phyloP scores from a whole-genome alignment of 1,140 invertebrate genomes.

The Rhopalosiphum maidis region DNA sequence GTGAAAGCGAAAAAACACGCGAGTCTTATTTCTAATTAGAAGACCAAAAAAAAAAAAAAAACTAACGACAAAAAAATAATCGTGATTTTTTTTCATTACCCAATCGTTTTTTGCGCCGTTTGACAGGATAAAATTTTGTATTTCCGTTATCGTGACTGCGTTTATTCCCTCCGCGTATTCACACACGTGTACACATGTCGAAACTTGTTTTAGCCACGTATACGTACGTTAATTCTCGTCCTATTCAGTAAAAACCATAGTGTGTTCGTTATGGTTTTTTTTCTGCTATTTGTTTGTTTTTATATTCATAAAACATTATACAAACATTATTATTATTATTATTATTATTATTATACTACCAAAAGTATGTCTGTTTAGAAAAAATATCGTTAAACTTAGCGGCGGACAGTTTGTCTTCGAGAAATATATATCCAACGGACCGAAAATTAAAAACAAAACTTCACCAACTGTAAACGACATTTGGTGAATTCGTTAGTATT shows the following conservation, averaged over 20 bases:
- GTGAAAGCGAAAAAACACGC: not conserved
- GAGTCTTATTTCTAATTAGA: constrained; percentile 49
- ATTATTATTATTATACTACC: not conserved
- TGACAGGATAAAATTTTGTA: not conserved
- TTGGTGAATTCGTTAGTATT: constrained; percentile 51
- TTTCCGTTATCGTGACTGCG: constrained; percentile 44
- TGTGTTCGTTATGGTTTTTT: constrained; percentile 33
- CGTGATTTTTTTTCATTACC: constrained; percentile 23
- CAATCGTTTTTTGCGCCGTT: not conserved
- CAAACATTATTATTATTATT: not conserved
- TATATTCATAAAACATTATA: not conserved
- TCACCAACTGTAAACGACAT: constrained; percentile 50
- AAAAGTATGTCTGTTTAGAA: not conserved
- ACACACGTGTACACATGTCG: not conserved
- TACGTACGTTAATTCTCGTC: not conserved
- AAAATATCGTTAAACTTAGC: constrained; percentile 39
- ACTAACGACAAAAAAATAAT: not conserved
- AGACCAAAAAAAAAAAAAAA: not conserved
- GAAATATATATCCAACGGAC: constrained; percentile 37
- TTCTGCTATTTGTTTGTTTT: not conserved
- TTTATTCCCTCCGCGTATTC: not conserved
- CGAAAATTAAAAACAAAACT: constrained; percentile 40
- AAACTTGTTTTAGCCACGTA: constrained; percentile 40
- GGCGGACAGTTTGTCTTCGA: constrained; percentile 42
- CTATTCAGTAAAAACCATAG: constrained; percentile 26